Conservation (phyloP, 2,113 vertebrate genomes). For the Callionymus lyra region DNA sequence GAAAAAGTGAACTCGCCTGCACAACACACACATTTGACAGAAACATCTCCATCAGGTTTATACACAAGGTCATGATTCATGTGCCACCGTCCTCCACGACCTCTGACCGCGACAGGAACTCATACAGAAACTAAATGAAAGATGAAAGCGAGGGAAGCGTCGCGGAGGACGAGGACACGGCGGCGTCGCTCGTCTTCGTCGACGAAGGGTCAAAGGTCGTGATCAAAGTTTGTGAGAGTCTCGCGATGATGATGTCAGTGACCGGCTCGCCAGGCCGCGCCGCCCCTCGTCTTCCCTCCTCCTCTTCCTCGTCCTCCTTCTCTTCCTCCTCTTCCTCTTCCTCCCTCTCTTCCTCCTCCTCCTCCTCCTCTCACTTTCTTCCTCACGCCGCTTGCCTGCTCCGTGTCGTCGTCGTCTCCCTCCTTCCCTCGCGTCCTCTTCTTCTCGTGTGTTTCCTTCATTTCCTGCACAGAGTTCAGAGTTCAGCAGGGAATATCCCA, state of each 20-base stretch:
- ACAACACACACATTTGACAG: no score
- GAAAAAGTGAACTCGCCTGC: no score
- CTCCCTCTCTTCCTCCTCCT: slow-evolving; percentile 16
- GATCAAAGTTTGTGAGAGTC: slow-evolving; percentile 28
- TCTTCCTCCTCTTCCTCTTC: slow-evolving; percentile 64
- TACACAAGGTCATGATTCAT: no score
- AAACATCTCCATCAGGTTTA: no score
- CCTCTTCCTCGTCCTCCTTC: slow-evolving; percentile 15
- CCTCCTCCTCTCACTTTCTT: slow-evolving; percentile 83
- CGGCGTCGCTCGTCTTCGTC: no score
- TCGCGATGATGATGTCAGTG: slow-evolving; percentile 26
- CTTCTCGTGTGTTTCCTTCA: slow-evolving; percentile 85
- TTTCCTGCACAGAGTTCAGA: slow-evolving; percentile 70
- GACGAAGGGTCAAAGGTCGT: no score
- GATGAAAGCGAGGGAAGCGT: no score
- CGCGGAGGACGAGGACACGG: no score
- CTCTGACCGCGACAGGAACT: no score
- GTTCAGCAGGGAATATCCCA: no score
- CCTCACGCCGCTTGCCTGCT: slow-evolving; percentile 81
- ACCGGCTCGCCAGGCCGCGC: slow-evolving; percentile 46
- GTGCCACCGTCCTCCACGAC: no score
- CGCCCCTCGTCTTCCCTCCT: slow-evolving; percentile 37
- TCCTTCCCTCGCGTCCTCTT: slow-evolving; percentile 68
- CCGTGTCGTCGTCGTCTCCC: slow-evolving; percentile 68
- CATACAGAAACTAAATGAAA: no score